A percentile compares a stretch with the other conserved stretches of the same genome.
Evolutionary conservation across 2,888 invertebrate genomes (phyloP).

Genomic region (Noctua janthina): DNA sequence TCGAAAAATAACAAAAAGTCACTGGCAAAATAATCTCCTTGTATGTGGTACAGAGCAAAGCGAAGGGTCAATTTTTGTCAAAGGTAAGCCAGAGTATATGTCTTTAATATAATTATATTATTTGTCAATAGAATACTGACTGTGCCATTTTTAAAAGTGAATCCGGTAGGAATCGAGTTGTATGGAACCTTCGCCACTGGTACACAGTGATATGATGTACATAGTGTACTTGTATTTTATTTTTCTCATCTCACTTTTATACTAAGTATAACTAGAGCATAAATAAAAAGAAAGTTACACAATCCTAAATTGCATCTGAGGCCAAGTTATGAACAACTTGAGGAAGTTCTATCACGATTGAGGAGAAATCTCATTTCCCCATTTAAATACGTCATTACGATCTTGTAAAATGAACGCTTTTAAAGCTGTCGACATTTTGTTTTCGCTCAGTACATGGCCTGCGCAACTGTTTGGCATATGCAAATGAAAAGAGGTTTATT

Average conservation of each 20-base stretch:
- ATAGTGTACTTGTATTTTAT: constrained; percentile 47
- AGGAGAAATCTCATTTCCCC: constrained; percentile 60
- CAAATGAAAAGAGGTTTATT: constrained; percentile 31
- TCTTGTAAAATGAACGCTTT: constrained; percentile 45
- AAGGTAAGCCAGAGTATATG: no score
- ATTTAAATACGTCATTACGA: constrained; percentile 31
- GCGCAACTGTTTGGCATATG: constrained; percentile 17
- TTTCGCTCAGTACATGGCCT: constrained; percentile 23
- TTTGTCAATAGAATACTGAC: no score
- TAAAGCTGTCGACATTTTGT: constrained; percentile 14
- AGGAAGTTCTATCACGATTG: constrained; percentile 50
- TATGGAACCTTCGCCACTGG: constrained; percentile 8
- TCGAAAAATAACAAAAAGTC: constrained; percentile 58
- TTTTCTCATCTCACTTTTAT: constrained; percentile 60
- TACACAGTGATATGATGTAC: constrained; percentile 46
- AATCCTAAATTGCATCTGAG: constrained; percentile 35
- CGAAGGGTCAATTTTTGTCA: no score
- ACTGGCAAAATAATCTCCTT: constrained; percentile 57
- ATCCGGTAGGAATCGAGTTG: no score
- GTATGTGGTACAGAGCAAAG: constrained; percentile 35
- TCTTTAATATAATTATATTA: no score
- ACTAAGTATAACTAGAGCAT: constrained; percentile 49
- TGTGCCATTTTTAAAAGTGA: no score
- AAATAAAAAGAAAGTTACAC: constrained; percentile 46
- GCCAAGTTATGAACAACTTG: constrained; percentile 39